Evolutionary conservation across 23 tunicate genomes (phyloP).

Genomic region (Halocynthia roretzi): DNA sequence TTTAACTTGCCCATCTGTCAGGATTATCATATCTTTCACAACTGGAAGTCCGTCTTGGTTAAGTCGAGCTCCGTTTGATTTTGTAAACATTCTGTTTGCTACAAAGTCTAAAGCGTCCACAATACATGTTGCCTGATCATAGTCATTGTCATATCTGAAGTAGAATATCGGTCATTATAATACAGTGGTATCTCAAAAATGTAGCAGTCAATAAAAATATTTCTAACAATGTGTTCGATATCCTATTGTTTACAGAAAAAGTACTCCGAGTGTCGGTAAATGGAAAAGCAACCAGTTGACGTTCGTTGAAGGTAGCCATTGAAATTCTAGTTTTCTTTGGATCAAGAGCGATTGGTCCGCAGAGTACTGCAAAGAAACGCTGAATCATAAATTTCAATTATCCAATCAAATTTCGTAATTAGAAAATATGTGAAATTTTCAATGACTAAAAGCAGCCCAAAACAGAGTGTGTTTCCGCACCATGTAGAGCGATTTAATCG

Average conservation of each 20-base stretch:
- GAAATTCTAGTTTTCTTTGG: conserved; percentile 44
- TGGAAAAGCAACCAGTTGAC: conserved; percentile 21
- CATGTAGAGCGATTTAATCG: no score
- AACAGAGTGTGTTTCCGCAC: no score
- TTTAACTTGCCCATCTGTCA: conserved; percentile 61
- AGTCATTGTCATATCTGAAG: conserved; percentile 18
- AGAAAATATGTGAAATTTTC: background rate
- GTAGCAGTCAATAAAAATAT: background rate
- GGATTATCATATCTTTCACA: conserved; percentile 63
- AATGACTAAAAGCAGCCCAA: background rate
- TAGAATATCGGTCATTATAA: background rate
- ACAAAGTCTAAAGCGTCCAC: conserved; percentile 33
- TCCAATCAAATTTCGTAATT: background rate
- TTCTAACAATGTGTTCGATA: background rate
- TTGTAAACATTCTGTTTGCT: conserved; percentile 3
- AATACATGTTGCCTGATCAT: conserved; percentile 33
- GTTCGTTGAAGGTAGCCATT: conserved; percentile 29
- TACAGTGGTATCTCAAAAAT: conserved; percentile 13
- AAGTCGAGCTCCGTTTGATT: conserved; percentile 26
- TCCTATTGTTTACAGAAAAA: background rate
- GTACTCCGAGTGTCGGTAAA: conserved; percentile 3
- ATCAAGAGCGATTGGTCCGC: conserved; percentile 48
- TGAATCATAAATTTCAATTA: background rate
- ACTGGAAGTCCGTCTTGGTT: conserved; percentile 8
- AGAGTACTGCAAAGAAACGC: conserved; percentile 30